Evolutionary conservation across 2,113 vertebrate genomes (phyloP), one percentile per base, ranked within the genome.

Genomic region (Proterorhinus semilunaris): DNA sequence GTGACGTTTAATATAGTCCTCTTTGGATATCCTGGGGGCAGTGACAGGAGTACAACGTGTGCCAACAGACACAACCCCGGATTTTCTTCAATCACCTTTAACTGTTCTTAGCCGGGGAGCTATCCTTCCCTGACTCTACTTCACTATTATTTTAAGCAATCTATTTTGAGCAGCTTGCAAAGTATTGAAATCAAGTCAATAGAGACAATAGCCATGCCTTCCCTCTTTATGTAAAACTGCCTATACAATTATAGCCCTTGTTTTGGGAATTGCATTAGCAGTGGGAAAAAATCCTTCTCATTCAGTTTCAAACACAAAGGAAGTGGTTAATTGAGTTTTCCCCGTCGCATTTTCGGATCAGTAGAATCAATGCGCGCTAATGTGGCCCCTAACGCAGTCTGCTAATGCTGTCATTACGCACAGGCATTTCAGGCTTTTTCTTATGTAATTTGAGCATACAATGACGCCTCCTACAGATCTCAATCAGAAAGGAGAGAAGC

Each of bases 391-490:
- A 55, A 69, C 71, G 68, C 71, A 65, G 27, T 52, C 52, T 67
- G 73, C 66, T 71, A 81, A 68, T 68, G 67, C 68, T 12, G 48
- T 57, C 72, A 16, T 76, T 53, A 66, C 65, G 69, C 58, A 69
- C 46, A 10, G 17, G 13, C 44, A 43, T 47, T 21, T 2, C 15
- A 46, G 36, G 69, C 68, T 69, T 67, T 53, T 65, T 66, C 78
- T 88, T 87, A 83, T 86, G 71, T 89, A 86, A 89, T 82, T 74
- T 81, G 47, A 78, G 70, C 64, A 83, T 67, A 66, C 75, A 67
- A 66, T 8, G 16, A 68, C 44, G 12, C 86, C 83, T 86, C 84
- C 81, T 79, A 86, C 81, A 81, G 77, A 72, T n/a, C 52, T 80
- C 71, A 76, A 67, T 67, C 68, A 47, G 55, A 3, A 36, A 36